Percentiles rank a stretch among this genome's conserved stretches.
Evolutionary conservation across 2,797 vertebrate genomes (phyloP).

Genomic region (Sphenodon punctatus): DNA sequence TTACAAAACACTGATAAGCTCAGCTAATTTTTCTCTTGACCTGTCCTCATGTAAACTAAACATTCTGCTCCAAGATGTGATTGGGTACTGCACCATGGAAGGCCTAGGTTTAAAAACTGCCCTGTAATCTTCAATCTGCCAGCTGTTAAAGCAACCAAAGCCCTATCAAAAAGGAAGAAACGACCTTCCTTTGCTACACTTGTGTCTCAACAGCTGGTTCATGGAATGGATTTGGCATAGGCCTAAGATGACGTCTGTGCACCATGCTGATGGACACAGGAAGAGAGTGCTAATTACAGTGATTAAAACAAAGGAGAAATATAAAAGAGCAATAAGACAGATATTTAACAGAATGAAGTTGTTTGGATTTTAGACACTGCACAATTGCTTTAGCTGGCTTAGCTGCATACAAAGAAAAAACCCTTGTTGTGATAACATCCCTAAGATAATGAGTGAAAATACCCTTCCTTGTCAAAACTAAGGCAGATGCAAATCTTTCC

Average conservation of each 20-base stretch:
- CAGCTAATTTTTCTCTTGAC: neutral
- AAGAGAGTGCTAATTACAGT: neutral
- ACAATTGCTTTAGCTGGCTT: neutral
- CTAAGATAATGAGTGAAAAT: neutral
- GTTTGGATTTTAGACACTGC: too few species aligned
- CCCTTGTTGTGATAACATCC: neutral
- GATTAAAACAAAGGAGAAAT: neutral
- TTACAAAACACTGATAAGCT: neutral
- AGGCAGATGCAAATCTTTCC: neutral
- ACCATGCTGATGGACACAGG: neutral
- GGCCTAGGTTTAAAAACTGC: neutral
- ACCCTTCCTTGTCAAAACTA: neutral
- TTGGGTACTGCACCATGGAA: neutral
- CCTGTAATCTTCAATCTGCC: neutral
- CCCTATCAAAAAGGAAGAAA: neutral
- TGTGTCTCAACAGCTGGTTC: neutral
- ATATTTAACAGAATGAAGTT: neutral
- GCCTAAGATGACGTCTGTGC: neutral
- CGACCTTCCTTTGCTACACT: neutral
- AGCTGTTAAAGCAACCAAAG: neutral
- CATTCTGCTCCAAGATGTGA: neutral
- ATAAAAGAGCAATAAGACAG: neutral
- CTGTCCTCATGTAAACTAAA: neutral
- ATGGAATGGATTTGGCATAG: neutral
- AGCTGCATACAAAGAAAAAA: neutral